Conservation (phyloP, 1,140 invertebrate species). For the Diuraphis noxia region DNA sequence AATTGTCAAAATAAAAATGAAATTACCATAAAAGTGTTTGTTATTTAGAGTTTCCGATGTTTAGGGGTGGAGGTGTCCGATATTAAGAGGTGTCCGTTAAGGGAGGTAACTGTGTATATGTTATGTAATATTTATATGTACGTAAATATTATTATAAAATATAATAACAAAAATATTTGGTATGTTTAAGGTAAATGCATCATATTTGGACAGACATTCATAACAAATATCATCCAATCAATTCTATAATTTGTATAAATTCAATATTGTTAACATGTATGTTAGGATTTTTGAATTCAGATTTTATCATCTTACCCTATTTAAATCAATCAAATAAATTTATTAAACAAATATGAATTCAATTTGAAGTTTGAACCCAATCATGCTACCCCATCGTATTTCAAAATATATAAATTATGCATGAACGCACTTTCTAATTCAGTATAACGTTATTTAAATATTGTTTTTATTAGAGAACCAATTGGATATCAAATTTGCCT, state of each 20-base stretch:
- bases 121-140: not conserved
- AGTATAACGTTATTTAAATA: not conserved
- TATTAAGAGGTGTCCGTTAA: too few species aligned
- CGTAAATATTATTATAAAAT: not conserved
- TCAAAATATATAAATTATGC: not conserved
- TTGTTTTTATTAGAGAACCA: not conserved
- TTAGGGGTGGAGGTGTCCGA: too few species aligned
- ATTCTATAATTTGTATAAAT: too few species aligned
- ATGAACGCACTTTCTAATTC: not conserved
- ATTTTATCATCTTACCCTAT: not conserved
- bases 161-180: not conserved
- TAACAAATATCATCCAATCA: not conserved
- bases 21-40: too few species aligned
- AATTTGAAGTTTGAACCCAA: not conserved
- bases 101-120: too few species aligned
- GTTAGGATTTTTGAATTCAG: not conserved
- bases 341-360: not conserved
- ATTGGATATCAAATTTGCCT: slow-evolving; percentile 12
- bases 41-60: too few species aligned
- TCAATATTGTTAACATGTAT: not conserved
- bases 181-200: not conserved
- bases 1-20: too few species aligned
- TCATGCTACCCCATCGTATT: not conserved
- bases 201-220: not conserved
- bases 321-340: not conserved